Evolutionary conservation across 2,797 vertebrate species (phyloP).

Genomic region (Apodemus agrarius): DNA sequence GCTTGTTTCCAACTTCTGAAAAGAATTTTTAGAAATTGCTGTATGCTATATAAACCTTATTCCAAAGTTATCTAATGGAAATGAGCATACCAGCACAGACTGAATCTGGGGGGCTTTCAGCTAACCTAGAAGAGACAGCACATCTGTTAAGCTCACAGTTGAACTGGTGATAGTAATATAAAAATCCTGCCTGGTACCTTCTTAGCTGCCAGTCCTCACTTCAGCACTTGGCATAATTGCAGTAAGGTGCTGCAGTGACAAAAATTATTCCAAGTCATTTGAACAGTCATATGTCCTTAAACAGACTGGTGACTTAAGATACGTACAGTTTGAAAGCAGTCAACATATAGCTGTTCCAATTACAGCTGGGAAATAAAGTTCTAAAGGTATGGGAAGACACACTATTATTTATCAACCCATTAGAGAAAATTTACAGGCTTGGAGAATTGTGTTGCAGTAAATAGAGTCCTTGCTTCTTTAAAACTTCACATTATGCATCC

Average conservation of each 20-base stretch:
- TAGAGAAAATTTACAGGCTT: slow-evolving; percentile 66
- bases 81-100: slow-evolving; percentile 23
- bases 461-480: slow-evolving; percentile 30
- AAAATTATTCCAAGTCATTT: slow-evolving; percentile 73
- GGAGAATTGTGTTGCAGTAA: slow-evolving; percentile 54
- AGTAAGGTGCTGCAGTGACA: slow-evolving; percentile 53
- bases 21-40: slow-evolving; percentile 29
- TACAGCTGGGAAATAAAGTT: slow-evolving; percentile 45
- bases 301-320: slow-evolving; percentile 53
- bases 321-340: slow-evolving; percentile 58
- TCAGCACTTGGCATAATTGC: slow-evolving; percentile 74
- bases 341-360: slow-evolving; percentile 43
- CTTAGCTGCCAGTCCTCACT: slow-evolving; percentile 69
- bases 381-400: slow-evolving; percentile 60
- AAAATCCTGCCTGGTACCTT: slow-evolving; percentile 68
- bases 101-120: slow-evolving; percentile 71
- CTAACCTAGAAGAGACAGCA: slow-evolving; percentile 40
- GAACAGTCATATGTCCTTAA: slow-evolving; percentile 67
- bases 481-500: neutral
- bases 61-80: slow-evolving; percentile 63
- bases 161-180: slow-evolving; percentile 65
- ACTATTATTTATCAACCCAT: slow-evolving; percentile 69
- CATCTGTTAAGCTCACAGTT: slow-evolving; percentile 60
- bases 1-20: neutral
- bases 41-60: slow-evolving; percentile 34